Evolutionary conservation across 2,113 vertebrate genomes (phyloP).

Genomic region (Ptyas mucosa): DNA sequence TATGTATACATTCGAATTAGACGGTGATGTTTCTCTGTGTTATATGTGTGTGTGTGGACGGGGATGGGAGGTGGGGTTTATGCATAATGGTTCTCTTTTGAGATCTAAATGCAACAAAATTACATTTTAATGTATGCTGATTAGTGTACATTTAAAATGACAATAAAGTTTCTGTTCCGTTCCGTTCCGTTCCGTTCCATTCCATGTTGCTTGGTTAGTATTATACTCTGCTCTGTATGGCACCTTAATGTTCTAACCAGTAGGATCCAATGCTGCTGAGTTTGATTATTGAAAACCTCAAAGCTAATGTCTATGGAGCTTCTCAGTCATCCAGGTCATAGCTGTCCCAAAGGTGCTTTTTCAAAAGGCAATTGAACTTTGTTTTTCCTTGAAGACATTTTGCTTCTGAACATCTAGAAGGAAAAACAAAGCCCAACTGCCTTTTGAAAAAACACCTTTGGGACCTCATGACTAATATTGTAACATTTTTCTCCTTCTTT

Average conservation of each 20-base stretch:
- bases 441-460: background rate
- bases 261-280: background rate
- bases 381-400: background rate
- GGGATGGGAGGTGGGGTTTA: no score
- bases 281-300: background rate
- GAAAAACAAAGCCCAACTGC: background rate
- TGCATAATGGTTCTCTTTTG: no score
- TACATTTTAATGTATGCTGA: no score
- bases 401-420: background rate
- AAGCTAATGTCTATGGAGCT: background rate
- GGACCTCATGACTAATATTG: background rate
- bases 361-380: background rate
- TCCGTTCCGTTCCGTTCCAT: no score
- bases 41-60: no score
- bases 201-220: no score
- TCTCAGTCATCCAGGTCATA: background rate
- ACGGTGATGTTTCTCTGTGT: no score
- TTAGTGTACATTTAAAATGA: no score
- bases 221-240: no score
- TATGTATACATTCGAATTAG: no score
- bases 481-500: background rate
- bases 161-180: no score
- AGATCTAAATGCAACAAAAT: no score
- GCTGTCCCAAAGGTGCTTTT: background rate
- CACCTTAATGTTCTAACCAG: background rate